phyloP scores from a whole-genome alignment of 2,113 vertebrate species.

The Prunella fulvescens region DNA sequence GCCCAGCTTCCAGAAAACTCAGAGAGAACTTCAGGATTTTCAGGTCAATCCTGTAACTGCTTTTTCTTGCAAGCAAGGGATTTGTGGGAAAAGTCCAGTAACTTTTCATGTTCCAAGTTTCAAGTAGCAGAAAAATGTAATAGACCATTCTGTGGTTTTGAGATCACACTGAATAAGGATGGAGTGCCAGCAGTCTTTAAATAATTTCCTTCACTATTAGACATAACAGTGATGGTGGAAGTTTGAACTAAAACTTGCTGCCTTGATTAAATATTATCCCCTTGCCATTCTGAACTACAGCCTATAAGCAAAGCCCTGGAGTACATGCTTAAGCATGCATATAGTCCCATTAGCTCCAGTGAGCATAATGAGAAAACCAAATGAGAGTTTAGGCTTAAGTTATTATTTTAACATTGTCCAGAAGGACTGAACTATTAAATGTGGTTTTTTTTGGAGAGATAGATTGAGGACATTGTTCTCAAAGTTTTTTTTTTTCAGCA shows the following conservation, averaged over 20 bases:
- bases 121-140: neutral
- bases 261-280: conserved; percentile 32
- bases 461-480: neutral
- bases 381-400: neutral
- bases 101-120: neutral
- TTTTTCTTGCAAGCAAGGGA: neutral
- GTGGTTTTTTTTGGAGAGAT: neutral
- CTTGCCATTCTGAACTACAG: neutral
- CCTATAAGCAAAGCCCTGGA: neutral
- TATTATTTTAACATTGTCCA: neutral
- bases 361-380: conserved; percentile 13
- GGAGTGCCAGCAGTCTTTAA: conserved; percentile 10
- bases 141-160: conserved; percentile 14
- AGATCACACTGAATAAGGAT: neutral
- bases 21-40: neutral
- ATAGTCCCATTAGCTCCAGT: neutral
- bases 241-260: conserved; percentile 6
- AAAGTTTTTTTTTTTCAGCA: neutral
- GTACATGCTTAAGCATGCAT: neutral
- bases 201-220: conserved; percentile 36
- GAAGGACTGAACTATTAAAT: neutral
- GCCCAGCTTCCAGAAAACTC: neutral
- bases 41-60: neutral
- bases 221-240: neutral
- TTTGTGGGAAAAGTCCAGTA: neutral